A percentile compares a stretch with the other conserved stretches of the same genome.
Evolutionary conservation across 2,797 vertebrate species (phyloP).

Genomic region (Tenualosa thibaudeaui): DNA sequence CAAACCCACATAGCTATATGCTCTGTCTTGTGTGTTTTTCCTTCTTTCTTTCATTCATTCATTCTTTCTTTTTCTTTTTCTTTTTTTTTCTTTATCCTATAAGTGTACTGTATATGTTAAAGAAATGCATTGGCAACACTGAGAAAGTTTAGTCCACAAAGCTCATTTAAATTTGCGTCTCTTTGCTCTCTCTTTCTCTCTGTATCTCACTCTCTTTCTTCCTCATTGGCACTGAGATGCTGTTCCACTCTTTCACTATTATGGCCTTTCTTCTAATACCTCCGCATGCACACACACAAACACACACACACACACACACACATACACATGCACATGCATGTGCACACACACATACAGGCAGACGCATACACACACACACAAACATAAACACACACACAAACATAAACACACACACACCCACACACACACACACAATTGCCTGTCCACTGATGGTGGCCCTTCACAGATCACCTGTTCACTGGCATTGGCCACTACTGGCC

Average conservation of each 20-base stretch:
- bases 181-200: too few relatives aligned
- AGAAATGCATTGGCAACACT: too few relatives aligned
- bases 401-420: neutral
- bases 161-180: too few relatives aligned
- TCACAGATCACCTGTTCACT: neutral
- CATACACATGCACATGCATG: too few relatives aligned
- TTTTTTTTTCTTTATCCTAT: too few relatives aligned
- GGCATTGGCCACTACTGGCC: constrained; percentile 22
- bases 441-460: neutral
- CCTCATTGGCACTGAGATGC: neutral
- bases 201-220: neutral
- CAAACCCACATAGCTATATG: too few relatives aligned
- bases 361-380: neutral
- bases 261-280: neutral
- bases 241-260: neutral
- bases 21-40: neutral
- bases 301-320: neutral
- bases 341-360: too few relatives aligned
- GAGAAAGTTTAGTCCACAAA: too few relatives aligned
- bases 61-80: neutral
- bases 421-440: neutral
- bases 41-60: neutral
- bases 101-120: too few relatives aligned
- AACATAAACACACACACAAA: neutral
- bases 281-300: neutral